Evolutionary conservation across 1,140 invertebrate genomes (phyloP), one percentile per base, ranked within the genome.

Genomic region (Euglossa dilemma): DNA sequence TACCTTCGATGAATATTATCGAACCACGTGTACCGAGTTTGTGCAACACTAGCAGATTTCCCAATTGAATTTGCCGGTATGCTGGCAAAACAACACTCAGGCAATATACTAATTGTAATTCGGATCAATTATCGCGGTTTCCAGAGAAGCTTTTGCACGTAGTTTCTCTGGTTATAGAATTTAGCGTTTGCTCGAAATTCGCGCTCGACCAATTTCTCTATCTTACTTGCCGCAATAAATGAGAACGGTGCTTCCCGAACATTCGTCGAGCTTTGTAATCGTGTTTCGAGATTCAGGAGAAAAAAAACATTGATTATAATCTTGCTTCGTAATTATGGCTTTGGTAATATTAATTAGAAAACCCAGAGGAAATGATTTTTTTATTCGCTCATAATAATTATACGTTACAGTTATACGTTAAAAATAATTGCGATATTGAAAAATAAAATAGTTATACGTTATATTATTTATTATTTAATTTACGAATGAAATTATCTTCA

Each of bases 91-190:
- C 70, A 72, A 36, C 47, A 56, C 18, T 20, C 47, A 54, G 45
- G 25, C 70, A 72, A 72, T 72, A 54, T 36, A 54, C 70, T 54
- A 72, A 72, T 72, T 72, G 70, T 52, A 54, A 72, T 72, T 56
- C 50, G 25, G 52, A 72, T 72, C 50, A 56, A 72, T 72, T 72
- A 72, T 54, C 11, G 50, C 23, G 25, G 50, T 56, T 72, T 14
- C 25, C 25, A 25, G 18, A n/a, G 67, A 50, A 50, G 67, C 47
- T 70, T 70, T 70, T 70, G 67, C 67, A 6, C 18, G 45, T 64
- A 64, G 63, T 64, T 64, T 43, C 45, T 70, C 67, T 50, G 67
- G n/a, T 54, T 18, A 50, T 23, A 54, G 16, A 71, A 71, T 52
- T 72, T 28, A 43, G 18, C 70, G 11, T 72, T 5, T 16, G 50